Base-by-base conservation (phyloP, 2,113 vertebrate genomes). In the Dunckerocampus dactyliophorus region DNA sequence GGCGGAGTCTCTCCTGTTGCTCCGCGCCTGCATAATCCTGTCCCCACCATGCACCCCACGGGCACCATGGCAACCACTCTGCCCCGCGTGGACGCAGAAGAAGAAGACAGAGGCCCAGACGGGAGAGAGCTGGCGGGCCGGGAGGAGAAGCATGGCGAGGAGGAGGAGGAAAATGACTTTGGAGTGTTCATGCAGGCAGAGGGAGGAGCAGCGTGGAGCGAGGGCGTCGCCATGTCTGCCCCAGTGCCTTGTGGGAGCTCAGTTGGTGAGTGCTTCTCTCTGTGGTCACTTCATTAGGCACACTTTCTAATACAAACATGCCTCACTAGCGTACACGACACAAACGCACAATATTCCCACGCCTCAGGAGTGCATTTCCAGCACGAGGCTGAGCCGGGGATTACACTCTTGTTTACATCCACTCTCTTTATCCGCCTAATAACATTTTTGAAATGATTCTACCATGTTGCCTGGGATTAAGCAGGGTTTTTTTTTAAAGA, bases 121-220 rank as follows among this genome's bases (percentile, higher is more conserved):
- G n/a, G 78, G 14, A 57, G 54, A 65, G 71, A 66, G 61, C 52
- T 80, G 80, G 49, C 79, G 48, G 15, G 20, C 47, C 28, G 6
- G 47, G 47, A 50, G 19, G 31, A 17, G 37, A 58, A 78, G 59
- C 48, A 17, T 47, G 47, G 48, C 47, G 69, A 77, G 64, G 54
- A 63, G 49, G 72, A 72, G 31, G 86, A 85, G 51, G 87, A 88
- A 60, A 89, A 91, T 86, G 90, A 90, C 59, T 92, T 91, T 75
- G 91, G 91, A 31, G 82, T 84, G 16, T 92, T 92, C 74, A 80
- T 91, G 81, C 89, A 89, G 78, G 89, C 90, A 14, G 88, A 84
- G 62, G 87, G 72, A 39, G 78, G 79, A 37, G 63, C 60, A 16
- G 56, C 51, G 61, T 88, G 87, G 82, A 79, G 76, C 34, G 65